Conservation (phyloP, 2,797 vertebrate species). For the Euphonia xanthogaster region DNA sequence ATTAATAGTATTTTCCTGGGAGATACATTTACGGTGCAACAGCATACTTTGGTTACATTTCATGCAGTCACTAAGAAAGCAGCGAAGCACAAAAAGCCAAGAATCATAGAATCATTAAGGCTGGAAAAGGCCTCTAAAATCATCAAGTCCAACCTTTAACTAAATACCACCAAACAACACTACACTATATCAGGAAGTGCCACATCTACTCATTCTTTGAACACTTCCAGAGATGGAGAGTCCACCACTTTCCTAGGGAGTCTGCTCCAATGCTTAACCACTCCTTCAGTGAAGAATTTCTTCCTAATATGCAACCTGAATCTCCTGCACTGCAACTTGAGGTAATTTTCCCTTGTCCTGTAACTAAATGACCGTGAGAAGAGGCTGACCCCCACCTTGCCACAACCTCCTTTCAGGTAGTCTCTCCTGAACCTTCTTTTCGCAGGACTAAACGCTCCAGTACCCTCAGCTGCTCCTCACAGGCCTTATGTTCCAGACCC, state of each 20-base stretch:
- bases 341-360: not conserved
- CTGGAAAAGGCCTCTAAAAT: not conserved
- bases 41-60: not conserved
- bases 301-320: not conserved
- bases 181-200: accelerated
- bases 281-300: not conserved
- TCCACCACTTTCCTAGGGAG: not conserved
- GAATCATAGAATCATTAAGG: not conserved
- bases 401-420: not conserved
- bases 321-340: not conserved
- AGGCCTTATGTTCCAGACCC: not conserved
- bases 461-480: not conserved
- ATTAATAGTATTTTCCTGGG: not conserved
- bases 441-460: not conserved
- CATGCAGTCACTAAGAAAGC: not conserved
- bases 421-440: not conserved
- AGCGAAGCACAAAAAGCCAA: not conserved
- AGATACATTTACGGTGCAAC: not conserved
- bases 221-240: not conserved
- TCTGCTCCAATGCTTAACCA: not conserved
- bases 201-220: not conserved
- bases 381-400: not conserved
- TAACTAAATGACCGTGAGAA: not conserved
- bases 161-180: not conserved
- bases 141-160: not conserved